These are phyloP conservation scores for Agrotis exclamationis DNA, from an alignment of 2,888 invertebrate species.

Conservation along the genomic window DNA sequence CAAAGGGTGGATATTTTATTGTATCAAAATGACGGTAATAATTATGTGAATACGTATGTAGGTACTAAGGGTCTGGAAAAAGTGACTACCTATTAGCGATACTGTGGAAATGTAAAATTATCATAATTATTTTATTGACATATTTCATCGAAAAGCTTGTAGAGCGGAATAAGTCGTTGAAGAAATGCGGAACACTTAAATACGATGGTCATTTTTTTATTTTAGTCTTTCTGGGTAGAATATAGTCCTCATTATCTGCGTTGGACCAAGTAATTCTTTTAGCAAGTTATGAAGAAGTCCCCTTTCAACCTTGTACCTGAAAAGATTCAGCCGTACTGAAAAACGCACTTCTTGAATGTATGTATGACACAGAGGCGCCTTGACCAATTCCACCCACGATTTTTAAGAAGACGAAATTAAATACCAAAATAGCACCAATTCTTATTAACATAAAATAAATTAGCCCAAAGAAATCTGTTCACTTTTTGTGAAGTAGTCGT, in stretches of 20 bases:
- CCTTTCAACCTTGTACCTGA: neutral
- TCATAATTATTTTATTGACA: neutral
- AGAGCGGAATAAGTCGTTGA: neutral
- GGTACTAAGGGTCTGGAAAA: too few species aligned
- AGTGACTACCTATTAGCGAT: neutral
- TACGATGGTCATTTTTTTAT: neutral
- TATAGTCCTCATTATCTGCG: too few species aligned
- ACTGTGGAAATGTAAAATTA: neutral
- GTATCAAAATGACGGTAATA: neutral
- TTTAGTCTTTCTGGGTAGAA: too few species aligned
- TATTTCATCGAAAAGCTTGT: neutral
- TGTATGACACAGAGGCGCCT: too few species aligned
- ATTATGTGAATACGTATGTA: neutral
- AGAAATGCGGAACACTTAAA: neutral
- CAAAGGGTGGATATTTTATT: neutral
- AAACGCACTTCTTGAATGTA: neutral
- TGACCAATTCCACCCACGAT: neutral
- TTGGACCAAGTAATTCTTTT: neutral
- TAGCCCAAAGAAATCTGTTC: neutral
- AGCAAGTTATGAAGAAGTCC: neutral
- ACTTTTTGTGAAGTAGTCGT: constrained; percentile 9
- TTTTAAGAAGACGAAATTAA: constrained; percentile 2
- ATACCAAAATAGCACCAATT: constrained; percentile 12
- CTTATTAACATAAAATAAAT: constrained; percentile 13
- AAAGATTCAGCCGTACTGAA: neutral